Conservation (phyloP, 2,113 vertebrate species). For the Oceanites oceanicus region DNA sequence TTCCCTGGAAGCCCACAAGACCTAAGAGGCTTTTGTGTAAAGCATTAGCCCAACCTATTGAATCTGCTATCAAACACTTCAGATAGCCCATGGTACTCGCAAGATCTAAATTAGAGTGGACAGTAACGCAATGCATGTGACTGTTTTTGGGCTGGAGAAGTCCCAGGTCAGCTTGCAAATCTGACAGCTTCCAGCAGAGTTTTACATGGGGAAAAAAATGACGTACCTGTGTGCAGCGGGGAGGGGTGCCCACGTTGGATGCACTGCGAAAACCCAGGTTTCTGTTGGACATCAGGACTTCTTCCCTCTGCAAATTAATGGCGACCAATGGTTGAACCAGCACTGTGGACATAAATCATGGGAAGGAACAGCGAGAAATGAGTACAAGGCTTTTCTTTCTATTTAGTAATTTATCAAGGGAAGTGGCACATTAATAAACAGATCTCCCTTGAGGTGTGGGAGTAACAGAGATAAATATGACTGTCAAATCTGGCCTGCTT, state of each 20-base stretch:
- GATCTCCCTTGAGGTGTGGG: conserved; percentile 84
- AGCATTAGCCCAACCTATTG: background rate
- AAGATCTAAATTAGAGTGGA: conserved; percentile 75
- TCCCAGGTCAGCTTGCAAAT: conserved; percentile 48
- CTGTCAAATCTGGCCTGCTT: conserved; percentile 79
- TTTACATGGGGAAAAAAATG: background rate
- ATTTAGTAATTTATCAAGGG: conserved; percentile 89
- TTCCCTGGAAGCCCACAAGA: background rate
- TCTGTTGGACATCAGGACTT: conserved; percentile 35
- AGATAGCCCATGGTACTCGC: background rate
- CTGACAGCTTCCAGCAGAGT: conserved; percentile 50
- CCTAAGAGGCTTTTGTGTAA: background rate
- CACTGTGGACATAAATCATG: conserved; percentile 78
- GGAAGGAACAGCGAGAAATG: conserved; percentile 78
- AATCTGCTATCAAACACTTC: background rate
- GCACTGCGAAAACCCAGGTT: conserved; percentile 6
- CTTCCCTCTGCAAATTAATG: conserved; percentile 66
- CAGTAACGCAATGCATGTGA: conserved; percentile 58
- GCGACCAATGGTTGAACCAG: conserved; percentile 42
- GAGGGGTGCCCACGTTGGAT: background rate
- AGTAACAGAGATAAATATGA: conserved; percentile 85
- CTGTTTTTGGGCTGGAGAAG: conserved; percentile 33
- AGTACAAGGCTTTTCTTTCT: conserved; percentile 85
- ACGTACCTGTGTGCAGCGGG: background rate
- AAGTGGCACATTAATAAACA: conserved; percentile 90